Base-by-base conservation (phyloP, 1,140 invertebrate species). In the Leptopilina clavipes region DNA sequence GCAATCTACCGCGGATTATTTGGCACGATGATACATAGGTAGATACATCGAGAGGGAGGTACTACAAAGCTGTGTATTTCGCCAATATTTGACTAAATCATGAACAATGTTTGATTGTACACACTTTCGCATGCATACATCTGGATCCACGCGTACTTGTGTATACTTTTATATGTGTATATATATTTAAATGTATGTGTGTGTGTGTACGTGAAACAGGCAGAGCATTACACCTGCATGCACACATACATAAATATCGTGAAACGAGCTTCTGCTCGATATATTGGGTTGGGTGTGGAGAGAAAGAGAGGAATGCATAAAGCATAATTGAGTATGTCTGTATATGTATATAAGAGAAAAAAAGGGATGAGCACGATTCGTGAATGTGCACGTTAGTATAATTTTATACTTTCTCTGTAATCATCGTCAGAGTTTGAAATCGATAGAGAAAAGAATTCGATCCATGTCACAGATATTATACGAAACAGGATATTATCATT, bases 51-150 rank as follows among this genome's bases (percentile, higher is more conserved):
- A 85, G 79, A 74, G 83, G 81, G 82, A 88, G 87, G 80, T 77
- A 87, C 86, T 87, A 87, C 89, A 90, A 89, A 89, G 86, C 85
- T 87, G 89, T 89, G 89, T 90, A 90, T 90, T 86, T 87, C 86
- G 88, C 88, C 88, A 90, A 90, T 90, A 90, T 90, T 90, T 90
- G 89, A 89, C 88, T 87, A 90, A 90, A 90, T 90, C 88, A 90
- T 90, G 88, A 90, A 90, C 88, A 90, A 89, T 90, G 88, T 89
- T 90, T 89, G 86, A 89, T 89, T 87, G 87, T 86, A 89, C 85
- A 89, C 85, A 86, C 80, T 84, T 78, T 82, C 81, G 79, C 74
- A 76, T 74, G 72, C 81, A 77, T 76, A 75, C 74, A 74, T 71
- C 17, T 37, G 48, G 37, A 65, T 65, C 22, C 73, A 74, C 31